These are phyloP conservation scores for Myotis vivesi DNA, from an alignment of 2,797 vertebrate genomes.

Conservation along the genomic window DNA sequence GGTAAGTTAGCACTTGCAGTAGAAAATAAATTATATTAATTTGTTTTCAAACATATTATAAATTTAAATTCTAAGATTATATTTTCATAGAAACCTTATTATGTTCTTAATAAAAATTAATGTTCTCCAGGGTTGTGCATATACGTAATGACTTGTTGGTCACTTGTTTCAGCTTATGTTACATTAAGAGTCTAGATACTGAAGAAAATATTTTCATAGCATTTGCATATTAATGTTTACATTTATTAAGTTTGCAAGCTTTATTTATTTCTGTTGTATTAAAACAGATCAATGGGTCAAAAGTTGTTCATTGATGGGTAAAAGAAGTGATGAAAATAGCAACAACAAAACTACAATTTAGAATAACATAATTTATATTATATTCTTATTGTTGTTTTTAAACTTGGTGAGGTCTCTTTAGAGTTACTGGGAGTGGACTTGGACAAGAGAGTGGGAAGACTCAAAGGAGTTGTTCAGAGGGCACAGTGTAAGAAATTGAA, in stretches of 20 bases:
- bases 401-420: not conserved
- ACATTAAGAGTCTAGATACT: constrained; percentile 8
- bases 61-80: constrained; percentile 49
- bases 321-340: constrained; percentile 13
- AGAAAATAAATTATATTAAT: constrained; percentile 34
- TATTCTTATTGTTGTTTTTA: not conserved
- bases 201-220: constrained; percentile 7
- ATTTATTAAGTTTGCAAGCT: not conserved
- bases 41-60: constrained; percentile 27
- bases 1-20: not conserved
- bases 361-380: not conserved
- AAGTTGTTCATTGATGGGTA: not conserved
- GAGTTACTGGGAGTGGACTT: not conserved
- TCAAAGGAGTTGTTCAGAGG: not conserved
- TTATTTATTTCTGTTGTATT: constrained; percentile 2
- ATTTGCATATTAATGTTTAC: constrained; percentile 29
- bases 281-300: not conserved
- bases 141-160: not conserved
- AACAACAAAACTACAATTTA: not conserved
- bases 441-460: not conserved
- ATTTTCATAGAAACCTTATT: constrained; percentile 42
- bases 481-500: not conserved
- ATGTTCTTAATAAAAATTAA: constrained; percentile 58
- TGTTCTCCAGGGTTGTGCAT: constrained; percentile 17
- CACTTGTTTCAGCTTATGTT: constrained; percentile 25